Conservation (phyloP, 1,140 invertebrate genomes). For the Hylyphantes graminicola region DNA sequence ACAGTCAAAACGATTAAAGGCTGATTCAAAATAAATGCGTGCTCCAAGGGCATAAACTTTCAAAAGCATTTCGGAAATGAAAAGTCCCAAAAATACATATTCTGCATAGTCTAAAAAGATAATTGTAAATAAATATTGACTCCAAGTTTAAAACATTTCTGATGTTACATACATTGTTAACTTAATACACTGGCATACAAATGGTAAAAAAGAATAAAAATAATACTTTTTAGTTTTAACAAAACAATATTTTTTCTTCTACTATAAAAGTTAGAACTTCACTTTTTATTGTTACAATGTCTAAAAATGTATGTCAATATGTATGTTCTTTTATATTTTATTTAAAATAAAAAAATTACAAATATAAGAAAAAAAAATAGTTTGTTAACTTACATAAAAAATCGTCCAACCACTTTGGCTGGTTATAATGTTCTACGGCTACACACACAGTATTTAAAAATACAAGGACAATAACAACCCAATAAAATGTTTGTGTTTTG, state of each 20-base stretch:
- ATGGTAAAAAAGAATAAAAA: too few relatives aligned
- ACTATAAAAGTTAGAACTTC: too few relatives aligned
- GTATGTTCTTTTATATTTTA: too few relatives aligned
- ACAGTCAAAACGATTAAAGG: constrained; percentile 98
- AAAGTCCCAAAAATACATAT: constrained; percentile 97
- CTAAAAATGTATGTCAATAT: too few relatives aligned
- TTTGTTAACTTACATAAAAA: constrained; percentile 91
- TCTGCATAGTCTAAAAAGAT: constrained; percentile 89
- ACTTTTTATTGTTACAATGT: too few relatives aligned
- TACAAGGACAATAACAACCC: constrained; percentile 99
- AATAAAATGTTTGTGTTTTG: constrained; percentile 99
- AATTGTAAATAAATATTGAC: constrained; percentile 23
- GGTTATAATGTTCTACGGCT: constrained; percentile 97
- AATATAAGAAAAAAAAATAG: too few relatives aligned
- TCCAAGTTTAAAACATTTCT: background rate
- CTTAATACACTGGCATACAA: too few relatives aligned
- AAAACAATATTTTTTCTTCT: too few relatives aligned
- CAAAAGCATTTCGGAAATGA: constrained; percentile 99
- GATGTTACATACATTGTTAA: too few relatives aligned
- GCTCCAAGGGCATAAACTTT: constrained; percentile 99
- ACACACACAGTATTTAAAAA: constrained; percentile 99
- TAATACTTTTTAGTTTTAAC: too few relatives aligned
- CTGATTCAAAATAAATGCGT: constrained; percentile 97
- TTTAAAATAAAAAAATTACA: too few relatives aligned
- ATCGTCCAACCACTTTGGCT: constrained; percentile 92